phyloP scores from a whole-genome alignment of 2,113 vertebrate genomes.

The Dinomys branickii region DNA sequence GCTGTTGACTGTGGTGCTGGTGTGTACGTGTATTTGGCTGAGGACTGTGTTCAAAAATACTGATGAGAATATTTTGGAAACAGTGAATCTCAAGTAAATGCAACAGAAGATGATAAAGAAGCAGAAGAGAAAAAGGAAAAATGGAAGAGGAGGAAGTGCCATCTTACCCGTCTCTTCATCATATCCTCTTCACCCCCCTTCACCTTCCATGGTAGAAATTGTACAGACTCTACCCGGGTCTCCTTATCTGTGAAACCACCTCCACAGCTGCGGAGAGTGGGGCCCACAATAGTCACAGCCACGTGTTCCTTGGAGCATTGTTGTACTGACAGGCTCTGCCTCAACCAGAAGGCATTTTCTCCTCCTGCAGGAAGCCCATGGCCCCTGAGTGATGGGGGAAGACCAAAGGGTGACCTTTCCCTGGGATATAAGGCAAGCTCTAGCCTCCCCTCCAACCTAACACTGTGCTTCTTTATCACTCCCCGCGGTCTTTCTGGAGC shows the following conservation, averaged over 20 bases:
- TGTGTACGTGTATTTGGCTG: neutral
- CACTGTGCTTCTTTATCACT: neutral
- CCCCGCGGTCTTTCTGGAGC: neutral
- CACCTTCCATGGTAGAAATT: neutral
- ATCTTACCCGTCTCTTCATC: neutral
- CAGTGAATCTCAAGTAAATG: neutral
- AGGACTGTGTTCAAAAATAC: neutral
- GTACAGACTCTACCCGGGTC: neutral
- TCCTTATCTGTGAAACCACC: neutral
- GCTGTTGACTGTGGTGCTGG: neutral
- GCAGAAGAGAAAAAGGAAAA: neutral
- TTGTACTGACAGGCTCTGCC: neutral
- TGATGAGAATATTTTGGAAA: neutral
- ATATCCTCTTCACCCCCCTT: neutral
- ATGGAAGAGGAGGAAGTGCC: neutral
- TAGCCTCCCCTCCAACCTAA: neutral
- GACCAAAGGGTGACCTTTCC: neutral
- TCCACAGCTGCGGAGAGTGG: neutral
- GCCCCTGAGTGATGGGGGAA: neutral
- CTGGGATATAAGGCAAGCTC: neutral
- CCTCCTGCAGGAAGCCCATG: neutral
- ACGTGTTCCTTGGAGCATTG: neutral
- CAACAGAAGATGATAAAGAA: neutral
- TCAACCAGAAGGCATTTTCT: neutral
- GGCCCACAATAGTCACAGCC: neutral